Percentiles rank a stretch among this genome's conserved stretches.
These are phyloP conservation scores for Dicentrarchus labrax DNA, from an alignment of 2,113 vertebrate genomes.

Conservation along the genomic window DNA sequence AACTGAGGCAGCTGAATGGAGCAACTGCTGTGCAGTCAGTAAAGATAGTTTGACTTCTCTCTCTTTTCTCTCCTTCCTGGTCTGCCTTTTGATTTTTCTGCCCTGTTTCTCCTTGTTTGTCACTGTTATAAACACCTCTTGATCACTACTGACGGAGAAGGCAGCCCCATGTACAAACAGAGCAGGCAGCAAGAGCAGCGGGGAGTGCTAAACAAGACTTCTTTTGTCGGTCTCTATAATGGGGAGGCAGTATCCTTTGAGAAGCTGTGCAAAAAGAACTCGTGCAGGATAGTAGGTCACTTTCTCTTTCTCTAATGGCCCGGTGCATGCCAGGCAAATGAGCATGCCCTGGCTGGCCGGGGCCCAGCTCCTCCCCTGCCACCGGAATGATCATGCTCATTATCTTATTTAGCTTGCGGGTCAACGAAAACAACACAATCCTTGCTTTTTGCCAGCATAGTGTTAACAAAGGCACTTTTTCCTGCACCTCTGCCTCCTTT, in stretches of 20 bases:
- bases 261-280: neutral
- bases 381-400: slow-evolving; percentile 68
- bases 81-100: neutral
- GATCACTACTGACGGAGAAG: slow-evolving; percentile 35
- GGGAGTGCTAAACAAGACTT: slow-evolving; percentile 43
- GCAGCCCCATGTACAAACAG: slow-evolving; percentile 14
- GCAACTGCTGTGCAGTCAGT: slow-evolving; percentile 29
- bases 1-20: slow-evolving; percentile 13
- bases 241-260: slow-evolving; percentile 15
- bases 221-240: slow-evolving; percentile 52
- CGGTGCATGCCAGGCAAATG: slow-evolving; percentile 58
- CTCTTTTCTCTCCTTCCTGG: slow-evolving; percentile 6
- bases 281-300: neutral
- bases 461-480: slow-evolving; percentile 35
- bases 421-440: slow-evolving; percentile 54
- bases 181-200: slow-evolving; percentile 8
- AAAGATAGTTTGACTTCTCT: slow-evolving; percentile 18
- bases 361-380: slow-evolving; percentile 54
- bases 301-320: slow-evolving; percentile 61
- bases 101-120: slow-evolving; percentile 39
- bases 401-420: slow-evolving; percentile 72
- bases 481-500: slow-evolving; percentile 14
- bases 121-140: slow-evolving; percentile 51
- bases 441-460: slow-evolving; percentile 24
- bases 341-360: slow-evolving; percentile 41